phyloP scores from a whole-genome alignment of 2,888 invertebrate genomes.

The Tridacna gigas region DNA sequence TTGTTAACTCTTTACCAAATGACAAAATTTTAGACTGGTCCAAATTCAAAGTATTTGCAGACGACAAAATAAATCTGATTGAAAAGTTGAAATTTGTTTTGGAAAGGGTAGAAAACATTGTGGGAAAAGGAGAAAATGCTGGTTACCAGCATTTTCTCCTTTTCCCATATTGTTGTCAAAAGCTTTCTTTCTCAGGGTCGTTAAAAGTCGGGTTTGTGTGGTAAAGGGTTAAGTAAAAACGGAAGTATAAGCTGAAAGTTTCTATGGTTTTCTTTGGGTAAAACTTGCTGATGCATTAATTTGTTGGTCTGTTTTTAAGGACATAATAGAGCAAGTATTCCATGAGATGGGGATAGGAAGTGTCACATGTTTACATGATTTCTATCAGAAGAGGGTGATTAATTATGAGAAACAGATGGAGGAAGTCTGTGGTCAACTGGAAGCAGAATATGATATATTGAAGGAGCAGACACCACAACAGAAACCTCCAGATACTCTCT shows the following conservation, averaged over 20 bases:
- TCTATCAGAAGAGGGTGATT: constrained; percentile 86
- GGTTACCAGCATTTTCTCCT: too few relatives aligned
- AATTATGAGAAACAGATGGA: constrained; percentile 82
- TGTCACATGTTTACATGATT: constrained; percentile 87
- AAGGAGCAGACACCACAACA: constrained; percentile 71
- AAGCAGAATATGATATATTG: constrained; percentile 84
- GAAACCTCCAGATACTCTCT: constrained; percentile 73
- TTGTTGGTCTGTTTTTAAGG: constrained; percentile 83
- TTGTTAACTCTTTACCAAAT: too few relatives aligned
- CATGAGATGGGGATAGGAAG: constrained; percentile 88
- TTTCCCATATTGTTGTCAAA: too few relatives aligned
- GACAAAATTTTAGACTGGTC: too few relatives aligned
- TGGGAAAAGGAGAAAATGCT: too few relatives aligned
- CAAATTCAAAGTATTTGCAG: too few relatives aligned
- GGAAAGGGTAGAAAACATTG: too few relatives aligned
- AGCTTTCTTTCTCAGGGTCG: too few relatives aligned
- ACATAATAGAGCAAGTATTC: constrained; percentile 88
- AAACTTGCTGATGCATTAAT: not conserved
- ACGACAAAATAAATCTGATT: too few relatives aligned
- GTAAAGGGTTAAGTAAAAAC: not conserved
- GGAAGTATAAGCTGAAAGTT: not conserved
- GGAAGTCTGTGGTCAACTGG: constrained; percentile 80
- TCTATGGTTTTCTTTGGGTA: too few relatives aligned
- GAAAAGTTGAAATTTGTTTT: too few relatives aligned
- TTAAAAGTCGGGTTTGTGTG: too few relatives aligned